A percentile compares a stretch with the other conserved stretches of the same genome.
Evolutionary conservation across 2,888 invertebrate species (phyloP).

Genomic region (Zonitis immaculata): DNA sequence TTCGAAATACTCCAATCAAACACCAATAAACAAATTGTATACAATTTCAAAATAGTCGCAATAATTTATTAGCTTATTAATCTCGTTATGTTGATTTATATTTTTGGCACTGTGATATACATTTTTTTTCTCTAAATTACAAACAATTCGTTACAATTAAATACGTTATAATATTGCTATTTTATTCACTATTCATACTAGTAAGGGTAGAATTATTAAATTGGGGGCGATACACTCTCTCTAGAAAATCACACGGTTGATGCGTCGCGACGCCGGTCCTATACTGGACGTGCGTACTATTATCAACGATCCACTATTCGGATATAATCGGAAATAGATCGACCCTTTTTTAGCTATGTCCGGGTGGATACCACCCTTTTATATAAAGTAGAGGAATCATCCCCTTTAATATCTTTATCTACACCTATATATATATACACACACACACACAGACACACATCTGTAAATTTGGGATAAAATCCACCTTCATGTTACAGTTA

Average conservation of each 20-base stretch:
- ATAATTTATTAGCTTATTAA: no score
- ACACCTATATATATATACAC: background rate
- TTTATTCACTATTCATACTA: no score
- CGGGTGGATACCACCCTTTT: constrained; percentile 21
- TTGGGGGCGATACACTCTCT: no score
- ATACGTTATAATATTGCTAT: no score
- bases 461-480: background rate
- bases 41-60: no score
- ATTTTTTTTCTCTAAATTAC: no score
- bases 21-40: background rate
- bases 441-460: background rate
- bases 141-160: no score
- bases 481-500: no score
- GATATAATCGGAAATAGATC: constrained; percentile 25
- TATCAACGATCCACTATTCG: constrained; percentile 21
- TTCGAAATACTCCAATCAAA: background rate
- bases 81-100: no score
- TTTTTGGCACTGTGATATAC: no score
- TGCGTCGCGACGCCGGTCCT: constrained; percentile 25
- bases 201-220: no score
- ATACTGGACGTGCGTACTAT: constrained; percentile 25
- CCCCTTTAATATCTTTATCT: background rate
- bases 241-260: constrained; percentile 16
- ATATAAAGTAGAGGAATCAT: background rate
- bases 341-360: constrained; percentile 29